Evolutionary conservation across 64 coral and sea anemone species (phyloP).

Genomic region (Stichodactyla helianthus): DNA sequence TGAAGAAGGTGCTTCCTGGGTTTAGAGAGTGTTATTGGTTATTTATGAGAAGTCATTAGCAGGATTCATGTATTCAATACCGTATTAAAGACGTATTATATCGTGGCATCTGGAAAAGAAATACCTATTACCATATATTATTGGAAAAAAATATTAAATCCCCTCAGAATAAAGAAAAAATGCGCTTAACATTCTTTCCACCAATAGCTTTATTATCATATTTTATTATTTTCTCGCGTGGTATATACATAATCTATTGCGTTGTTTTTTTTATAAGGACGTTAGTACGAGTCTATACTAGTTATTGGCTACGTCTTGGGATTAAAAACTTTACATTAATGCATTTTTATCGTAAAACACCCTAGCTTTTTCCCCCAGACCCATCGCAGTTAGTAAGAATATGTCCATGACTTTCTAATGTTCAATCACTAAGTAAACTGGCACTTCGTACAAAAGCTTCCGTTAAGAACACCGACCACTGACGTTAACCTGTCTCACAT

Average conservation of each 20-base stretch:
- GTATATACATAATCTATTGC: not conserved
- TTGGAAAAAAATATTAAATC: not conserved
- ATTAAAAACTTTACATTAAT: not conserved
- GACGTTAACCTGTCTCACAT: not conserved
- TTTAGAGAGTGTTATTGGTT: not conserved
- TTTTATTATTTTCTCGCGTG: not conserved
- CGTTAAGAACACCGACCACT: not conserved
- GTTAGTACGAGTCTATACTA: not conserved
- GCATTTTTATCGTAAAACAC: not conserved
- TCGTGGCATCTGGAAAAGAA: not conserved
- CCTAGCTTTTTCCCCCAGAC: not conserved
- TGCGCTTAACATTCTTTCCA: not conserved
- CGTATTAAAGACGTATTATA: not conserved
- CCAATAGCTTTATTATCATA: conserved; percentile 7
- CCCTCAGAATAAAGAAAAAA: not conserved
- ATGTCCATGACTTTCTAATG: not conserved
- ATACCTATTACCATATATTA: not conserved
- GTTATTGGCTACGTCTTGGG: not conserved
- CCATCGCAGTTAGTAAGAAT: not conserved
- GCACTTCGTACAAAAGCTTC: not conserved
- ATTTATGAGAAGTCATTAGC: not conserved
- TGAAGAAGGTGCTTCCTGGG: not conserved
- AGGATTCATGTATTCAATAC: not conserved
- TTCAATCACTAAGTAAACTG: not conserved
- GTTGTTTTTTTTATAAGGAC: not conserved